phyloP scores from a whole-genome alignment of 2,113 vertebrate genomes.

The Rafetus swinhoei region DNA sequence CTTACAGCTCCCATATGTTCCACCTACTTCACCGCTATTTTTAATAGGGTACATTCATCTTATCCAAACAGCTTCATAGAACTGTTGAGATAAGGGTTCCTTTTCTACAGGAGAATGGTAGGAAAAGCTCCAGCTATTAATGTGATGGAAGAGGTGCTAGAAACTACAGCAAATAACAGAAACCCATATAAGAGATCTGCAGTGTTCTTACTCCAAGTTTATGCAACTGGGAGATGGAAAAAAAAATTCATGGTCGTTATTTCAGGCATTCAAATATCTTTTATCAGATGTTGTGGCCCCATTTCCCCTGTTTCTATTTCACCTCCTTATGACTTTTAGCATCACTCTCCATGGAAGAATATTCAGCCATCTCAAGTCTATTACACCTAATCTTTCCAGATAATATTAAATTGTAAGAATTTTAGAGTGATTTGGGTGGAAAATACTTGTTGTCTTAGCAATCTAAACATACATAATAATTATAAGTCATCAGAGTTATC shows the following conservation, averaged over 20 bases:
- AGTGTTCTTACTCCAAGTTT: constrained; percentile 19
- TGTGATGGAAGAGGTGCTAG: constrained; percentile 62
- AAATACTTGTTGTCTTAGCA: neutral
- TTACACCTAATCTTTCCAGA: neutral
- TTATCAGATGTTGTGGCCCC: neutral
- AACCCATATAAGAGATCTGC: constrained; percentile 32
- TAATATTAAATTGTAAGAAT: neutral
- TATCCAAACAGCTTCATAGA: constrained; percentile 7
- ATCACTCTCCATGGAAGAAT: neutral
- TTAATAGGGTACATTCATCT: neutral
- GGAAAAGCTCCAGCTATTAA: constrained; percentile 48
- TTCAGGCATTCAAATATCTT: neutral
- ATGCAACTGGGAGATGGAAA: neutral
- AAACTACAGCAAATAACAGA: constrained; percentile 57
- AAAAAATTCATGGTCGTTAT: neutral
- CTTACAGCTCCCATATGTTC: neutral
- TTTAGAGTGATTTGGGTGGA: neutral
- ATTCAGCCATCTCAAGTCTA: neutral
- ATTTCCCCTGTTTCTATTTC: neutral
- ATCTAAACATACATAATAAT: neutral
- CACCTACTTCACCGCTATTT: neutral
- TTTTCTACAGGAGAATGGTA: constrained; percentile 44
- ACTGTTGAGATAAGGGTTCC: neutral
- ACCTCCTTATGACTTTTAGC: neutral
- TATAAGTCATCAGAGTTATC: neutral